These are phyloP conservation scores for Agrotis segetum DNA, from an alignment of 2,888 invertebrate genomes.

Conservation along the genomic window DNA sequence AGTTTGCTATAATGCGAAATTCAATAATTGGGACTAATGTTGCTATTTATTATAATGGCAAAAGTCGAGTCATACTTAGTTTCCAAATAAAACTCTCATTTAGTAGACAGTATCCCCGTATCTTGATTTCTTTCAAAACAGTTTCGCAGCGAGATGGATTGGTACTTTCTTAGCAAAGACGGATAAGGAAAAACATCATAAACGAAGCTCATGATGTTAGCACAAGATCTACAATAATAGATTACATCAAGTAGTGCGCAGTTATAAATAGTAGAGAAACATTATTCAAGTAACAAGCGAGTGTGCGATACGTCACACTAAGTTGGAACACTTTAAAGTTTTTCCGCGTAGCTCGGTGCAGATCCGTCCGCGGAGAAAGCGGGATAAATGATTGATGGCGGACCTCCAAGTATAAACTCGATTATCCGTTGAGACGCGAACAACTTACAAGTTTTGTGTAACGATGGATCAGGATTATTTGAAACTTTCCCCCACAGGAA, in stretches of 20 bases:
- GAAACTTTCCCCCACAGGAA: conserved; percentile 83
- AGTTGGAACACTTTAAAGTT: conserved; percentile 88
- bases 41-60: too few species aligned
- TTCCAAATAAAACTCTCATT: conserved; percentile 3
- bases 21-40: neutral
- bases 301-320: conserved; percentile 83
- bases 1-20: neutral
- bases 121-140: conserved; percentile 14
- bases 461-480: conserved; percentile 90
- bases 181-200: conserved; percentile 37
- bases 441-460: conserved; percentile 91
- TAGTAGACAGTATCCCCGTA: neutral
- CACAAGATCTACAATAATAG: conserved; percentile 39
- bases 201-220: conserved; percentile 25
- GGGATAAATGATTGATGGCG: conserved; percentile 90
- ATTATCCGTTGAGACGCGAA: conserved; percentile 91
- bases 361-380: conserved; percentile 80
- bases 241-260: conserved; percentile 44
- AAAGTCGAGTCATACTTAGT: neutral
- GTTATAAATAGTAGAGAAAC: conserved; percentile 61
- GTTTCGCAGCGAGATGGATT: conserved; percentile 29
- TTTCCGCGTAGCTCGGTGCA: conserved; percentile 80
- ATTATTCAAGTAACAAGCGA: conserved; percentile 74
- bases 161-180: conserved; percentile 14
- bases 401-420: conserved; percentile 90